Evolutionary conservation across 1,140 invertebrate species (phyloP).

Genomic region (Belonocnema kinseyi): DNA sequence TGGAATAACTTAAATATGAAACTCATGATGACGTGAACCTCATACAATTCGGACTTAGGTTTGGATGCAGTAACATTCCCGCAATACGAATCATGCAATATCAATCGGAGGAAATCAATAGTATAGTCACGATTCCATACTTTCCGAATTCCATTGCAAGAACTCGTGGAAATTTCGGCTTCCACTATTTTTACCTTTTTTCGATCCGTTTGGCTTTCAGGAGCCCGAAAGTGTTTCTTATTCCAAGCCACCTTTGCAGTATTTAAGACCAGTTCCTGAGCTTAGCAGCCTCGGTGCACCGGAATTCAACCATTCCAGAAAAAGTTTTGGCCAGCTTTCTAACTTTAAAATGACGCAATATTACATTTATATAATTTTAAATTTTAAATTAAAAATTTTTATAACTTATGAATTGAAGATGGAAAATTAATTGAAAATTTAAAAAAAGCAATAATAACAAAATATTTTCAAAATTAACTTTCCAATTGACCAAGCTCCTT

Average conservation of each 20-base stretch:
- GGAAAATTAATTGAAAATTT: no score
- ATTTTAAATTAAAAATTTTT: no score
- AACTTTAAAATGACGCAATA: no score
- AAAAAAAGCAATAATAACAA: no score
- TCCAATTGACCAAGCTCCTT: no score
- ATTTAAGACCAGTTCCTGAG: not conserved
- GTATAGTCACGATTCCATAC: constrained; percentile 15
- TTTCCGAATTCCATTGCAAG: not conserved
- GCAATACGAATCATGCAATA: constrained; percentile 2
- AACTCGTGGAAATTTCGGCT: not conserved
- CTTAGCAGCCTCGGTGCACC: not conserved
- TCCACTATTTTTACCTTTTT: not conserved
- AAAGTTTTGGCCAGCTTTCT: not conserved
- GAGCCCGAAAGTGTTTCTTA: not conserved
- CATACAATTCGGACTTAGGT: not conserved
- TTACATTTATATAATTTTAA: no score
- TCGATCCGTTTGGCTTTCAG: not conserved
- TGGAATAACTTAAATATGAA: not conserved
- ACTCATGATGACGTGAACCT: not conserved
- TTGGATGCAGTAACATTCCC: not conserved
- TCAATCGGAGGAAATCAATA: constrained; percentile 5
- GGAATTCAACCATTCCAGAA: not conserved
- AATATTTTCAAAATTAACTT: no score
- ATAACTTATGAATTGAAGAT: no score
- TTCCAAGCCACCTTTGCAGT: not conserved